Conservation (phyloP, 2,797 vertebrate species). For the Rhinatrema bivittatum region DNA sequence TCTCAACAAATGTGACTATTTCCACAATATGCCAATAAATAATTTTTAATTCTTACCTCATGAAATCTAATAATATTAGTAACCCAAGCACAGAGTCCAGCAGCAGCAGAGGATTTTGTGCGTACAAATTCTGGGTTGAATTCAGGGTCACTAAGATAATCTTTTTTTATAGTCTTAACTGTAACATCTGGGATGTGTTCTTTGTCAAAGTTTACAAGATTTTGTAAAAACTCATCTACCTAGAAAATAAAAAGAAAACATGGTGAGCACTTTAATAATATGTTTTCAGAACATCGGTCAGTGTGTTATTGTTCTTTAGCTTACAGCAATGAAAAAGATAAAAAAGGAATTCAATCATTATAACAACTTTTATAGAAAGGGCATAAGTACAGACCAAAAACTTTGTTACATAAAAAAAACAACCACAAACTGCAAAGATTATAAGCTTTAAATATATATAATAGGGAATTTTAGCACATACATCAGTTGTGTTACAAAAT, state of each 20-base stretch:
- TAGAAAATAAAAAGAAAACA: conserved; percentile 12
- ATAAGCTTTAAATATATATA: too few relatives aligned
- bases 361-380: too few relatives aligned
- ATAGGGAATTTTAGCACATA: too few relatives aligned
- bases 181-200: conserved; percentile 57
- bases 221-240: conserved; percentile 64
- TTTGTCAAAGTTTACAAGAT: conserved; percentile 68
- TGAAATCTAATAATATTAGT: conserved; percentile 67
- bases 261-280: not conserved
- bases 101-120: conserved; percentile 63
- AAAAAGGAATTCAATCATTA: too few relatives aligned
- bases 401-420: too few relatives aligned
- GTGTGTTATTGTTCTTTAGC: too few relatives aligned
- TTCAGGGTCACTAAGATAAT: conserved; percentile 61
- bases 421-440: too few relatives aligned
- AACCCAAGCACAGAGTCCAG: conserved; percentile 60
- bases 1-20: conserved; percentile 66
- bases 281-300: conserved; percentile 12
- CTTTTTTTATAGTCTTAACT: conserved; percentile 56
- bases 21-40: too few relatives aligned
- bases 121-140: conserved; percentile 70
- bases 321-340: too few relatives aligned
- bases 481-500: too few relatives aligned
- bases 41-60: conserved; percentile 38
- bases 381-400: too few relatives aligned